A percentile compares a stretch with the other conserved stretches of the same genome.
Conservation (phyloP, 2,888 invertebrate species). For the Drosophila rubida region DNA sequence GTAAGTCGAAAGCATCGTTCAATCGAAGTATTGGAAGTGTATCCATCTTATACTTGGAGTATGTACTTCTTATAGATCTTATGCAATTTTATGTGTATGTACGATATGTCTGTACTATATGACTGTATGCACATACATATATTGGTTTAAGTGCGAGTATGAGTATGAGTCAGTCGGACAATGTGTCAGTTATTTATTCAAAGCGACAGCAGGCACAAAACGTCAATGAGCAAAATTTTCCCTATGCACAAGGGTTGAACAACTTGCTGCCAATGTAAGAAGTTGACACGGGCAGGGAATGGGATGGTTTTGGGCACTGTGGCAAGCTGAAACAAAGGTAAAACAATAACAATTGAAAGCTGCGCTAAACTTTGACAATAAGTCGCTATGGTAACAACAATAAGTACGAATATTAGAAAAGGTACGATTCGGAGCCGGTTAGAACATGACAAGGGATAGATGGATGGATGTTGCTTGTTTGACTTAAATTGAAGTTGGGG, state of each 20-base stretch:
- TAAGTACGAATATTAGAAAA: constrained; percentile 42
- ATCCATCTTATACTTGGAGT: constrained; percentile 2
- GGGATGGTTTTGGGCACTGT: neutral
- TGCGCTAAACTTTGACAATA: constrained; percentile 64
- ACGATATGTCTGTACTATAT: too few species aligned
- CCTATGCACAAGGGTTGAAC: constrained; percentile 61
- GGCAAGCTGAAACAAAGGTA: constrained; percentile 52
- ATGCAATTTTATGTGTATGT: constrained; percentile 5
- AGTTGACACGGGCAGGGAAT: neutral
- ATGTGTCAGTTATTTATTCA: constrained; percentile 80
- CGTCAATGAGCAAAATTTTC: constrained; percentile 77
- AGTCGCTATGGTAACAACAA: constrained; percentile 66
- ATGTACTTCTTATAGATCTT: constrained; percentile 3
- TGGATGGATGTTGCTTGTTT: constrained; percentile 39
- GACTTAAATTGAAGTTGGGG: constrained; percentile 27
- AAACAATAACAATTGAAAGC: constrained; percentile 48
- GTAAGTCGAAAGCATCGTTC: constrained; percentile 44
- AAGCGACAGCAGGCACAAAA: constrained; percentile 82
- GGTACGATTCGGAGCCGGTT: constrained; percentile 23
- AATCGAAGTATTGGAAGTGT: constrained; percentile 54
- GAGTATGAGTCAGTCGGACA: constrained; percentile 41
- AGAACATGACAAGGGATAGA: constrained; percentile 81
- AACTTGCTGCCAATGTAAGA: constrained; percentile 38
- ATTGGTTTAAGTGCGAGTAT: constrained; percentile 18
- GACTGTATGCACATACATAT: constrained; percentile 6